Percentiles rank a stretch among this genome's conserved stretches.
These are phyloP conservation scores for Zoanthus sociatus DNA, from an alignment of 92 coral and sea anemone species.

Conservation along the genomic window DNA sequence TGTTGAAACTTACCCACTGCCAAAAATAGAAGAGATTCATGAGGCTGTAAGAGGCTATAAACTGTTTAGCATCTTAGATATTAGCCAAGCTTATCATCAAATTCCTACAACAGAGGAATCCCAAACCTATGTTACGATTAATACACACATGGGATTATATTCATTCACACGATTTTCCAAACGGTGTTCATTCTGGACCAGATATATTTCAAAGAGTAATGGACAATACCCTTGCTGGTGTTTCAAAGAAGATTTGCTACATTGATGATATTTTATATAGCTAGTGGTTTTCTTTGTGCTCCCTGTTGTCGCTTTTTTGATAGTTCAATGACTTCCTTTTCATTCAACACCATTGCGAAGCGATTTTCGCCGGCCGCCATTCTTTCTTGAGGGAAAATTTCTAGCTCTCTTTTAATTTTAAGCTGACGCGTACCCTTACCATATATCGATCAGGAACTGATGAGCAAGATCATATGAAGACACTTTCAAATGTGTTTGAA, in stretches of 20 bases:
- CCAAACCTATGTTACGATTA: conserved; percentile 65
- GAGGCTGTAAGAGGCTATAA: conserved; percentile 63
- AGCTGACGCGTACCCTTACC: no score
- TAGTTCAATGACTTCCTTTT: no score
- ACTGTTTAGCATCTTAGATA: conserved; percentile 62
- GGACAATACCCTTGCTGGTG: conserved; percentile 64
- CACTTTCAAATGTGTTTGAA: conserved; percentile 59
- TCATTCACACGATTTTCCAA: conserved; percentile 55
- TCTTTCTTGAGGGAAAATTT: no score
- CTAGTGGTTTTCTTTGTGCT: no score
- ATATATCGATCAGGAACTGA: conserved; percentile 60
- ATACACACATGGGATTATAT: conserved; percentile 68
- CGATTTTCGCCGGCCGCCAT: no score
- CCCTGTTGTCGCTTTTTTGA: no score
- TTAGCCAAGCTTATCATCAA: conserved; percentile 70
- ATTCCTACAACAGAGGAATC: conserved; percentile 67
- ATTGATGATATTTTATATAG: conserved; percentile 47
- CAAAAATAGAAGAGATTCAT: conserved; percentile 63
- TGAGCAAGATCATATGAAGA: conserved; percentile 49
- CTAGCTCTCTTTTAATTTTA: no score
- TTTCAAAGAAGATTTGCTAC: conserved; percentile 55
- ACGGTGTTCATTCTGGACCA: conserved; percentile 58
- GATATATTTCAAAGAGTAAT: conserved; percentile 64
- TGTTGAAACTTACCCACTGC: conserved; percentile 53
- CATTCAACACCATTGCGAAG: no score